Percentiles rank a stretch among this genome's conserved stretches.
Conservation (phyloP, 2,888 invertebrate species). For the Drosophila affinis region DNA sequence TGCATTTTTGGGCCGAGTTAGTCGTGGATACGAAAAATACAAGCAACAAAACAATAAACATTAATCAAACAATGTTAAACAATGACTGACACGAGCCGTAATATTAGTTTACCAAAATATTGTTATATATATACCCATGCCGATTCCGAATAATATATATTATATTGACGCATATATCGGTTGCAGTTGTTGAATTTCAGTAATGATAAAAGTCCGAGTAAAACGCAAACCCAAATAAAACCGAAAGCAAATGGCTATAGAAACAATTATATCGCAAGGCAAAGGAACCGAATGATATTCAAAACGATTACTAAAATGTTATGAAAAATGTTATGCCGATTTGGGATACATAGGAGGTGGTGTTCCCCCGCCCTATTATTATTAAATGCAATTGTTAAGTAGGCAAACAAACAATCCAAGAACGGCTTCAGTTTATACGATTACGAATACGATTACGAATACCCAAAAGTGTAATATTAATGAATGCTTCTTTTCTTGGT, state of each 20-base stretch:
- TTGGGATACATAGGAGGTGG: slow-evolving; percentile 8
- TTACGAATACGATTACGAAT: neutral
- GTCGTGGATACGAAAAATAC: slow-evolving; percentile 23
- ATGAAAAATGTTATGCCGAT: slow-evolving; percentile 43
- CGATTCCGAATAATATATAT: slow-evolving; percentile 36
- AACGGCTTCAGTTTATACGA: slow-evolving; percentile 51
- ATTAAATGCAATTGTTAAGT: slow-evolving; percentile 66
- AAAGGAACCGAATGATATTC: slow-evolving; percentile 60
- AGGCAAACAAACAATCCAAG: slow-evolving; percentile 45
- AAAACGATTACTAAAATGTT: slow-evolving; percentile 66
- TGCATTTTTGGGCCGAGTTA: slow-evolving; percentile 49
- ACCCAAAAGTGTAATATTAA: slow-evolving; percentile 30
- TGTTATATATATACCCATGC: slow-evolving; percentile 46
- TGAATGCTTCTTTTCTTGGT: slow-evolving; percentile 20
- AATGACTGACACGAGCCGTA: slow-evolving; percentile 49
- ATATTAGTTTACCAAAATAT: slow-evolving; percentile 46
- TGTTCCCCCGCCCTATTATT: slow-evolving; percentile 16
- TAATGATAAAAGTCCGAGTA: slow-evolving; percentile 50
- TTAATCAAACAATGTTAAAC: slow-evolving; percentile 36
- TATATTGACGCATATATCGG: slow-evolving; percentile 39
- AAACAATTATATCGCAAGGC: slow-evolving; percentile 51
- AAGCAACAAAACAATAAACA: slow-evolving; percentile 1
- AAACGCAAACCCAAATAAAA: slow-evolving; percentile 46
- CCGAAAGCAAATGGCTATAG: slow-evolving; percentile 38
- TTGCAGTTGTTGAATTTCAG: slow-evolving; percentile 71